Conservation (phyloP, 2,113 vertebrate species). For the Heloderma charlesbogerti region DNA sequence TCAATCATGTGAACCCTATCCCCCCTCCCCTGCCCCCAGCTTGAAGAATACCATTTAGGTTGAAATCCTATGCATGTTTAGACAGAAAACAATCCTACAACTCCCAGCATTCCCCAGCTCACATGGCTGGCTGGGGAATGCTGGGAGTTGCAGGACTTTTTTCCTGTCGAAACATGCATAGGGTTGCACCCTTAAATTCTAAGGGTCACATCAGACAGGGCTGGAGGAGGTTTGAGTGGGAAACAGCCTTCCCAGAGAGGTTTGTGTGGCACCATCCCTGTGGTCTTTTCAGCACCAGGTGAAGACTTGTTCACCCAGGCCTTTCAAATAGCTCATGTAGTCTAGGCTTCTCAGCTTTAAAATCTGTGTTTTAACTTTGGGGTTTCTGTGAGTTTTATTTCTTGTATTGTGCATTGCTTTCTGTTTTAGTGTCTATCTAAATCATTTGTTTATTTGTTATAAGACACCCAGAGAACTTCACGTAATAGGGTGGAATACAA, state of each 20-base stretch:
- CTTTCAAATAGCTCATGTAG: background rate
- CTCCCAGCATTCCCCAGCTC: too few relatives aligned
- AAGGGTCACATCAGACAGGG: background rate
- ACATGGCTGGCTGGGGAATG: too few relatives aligned
- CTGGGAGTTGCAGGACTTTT: too few relatives aligned
- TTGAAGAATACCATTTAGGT: background rate
- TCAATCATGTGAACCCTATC: background rate
- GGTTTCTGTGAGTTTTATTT: background rate
- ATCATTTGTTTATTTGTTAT: background rate
- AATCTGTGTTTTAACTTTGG: background rate
- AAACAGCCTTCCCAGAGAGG: background rate
- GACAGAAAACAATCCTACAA: too few relatives aligned
- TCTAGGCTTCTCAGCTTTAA: background rate
- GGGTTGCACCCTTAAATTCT: too few relatives aligned
- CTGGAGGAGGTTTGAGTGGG: background rate
- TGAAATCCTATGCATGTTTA: too few relatives aligned
- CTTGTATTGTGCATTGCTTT: background rate
- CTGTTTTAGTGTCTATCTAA: background rate
- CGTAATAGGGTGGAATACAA: background rate
- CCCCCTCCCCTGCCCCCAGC: too few relatives aligned
- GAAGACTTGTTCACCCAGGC: background rate
- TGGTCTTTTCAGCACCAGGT: background rate
- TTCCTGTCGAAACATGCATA: too few relatives aligned
- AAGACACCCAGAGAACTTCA: background rate
- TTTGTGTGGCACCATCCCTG: background rate